Percentiles rank a stretch among this genome's conserved stretches.
Evolutionary conservation across 2,888 invertebrate species (phyloP).

Genomic region (Drosophila anceps): DNA sequence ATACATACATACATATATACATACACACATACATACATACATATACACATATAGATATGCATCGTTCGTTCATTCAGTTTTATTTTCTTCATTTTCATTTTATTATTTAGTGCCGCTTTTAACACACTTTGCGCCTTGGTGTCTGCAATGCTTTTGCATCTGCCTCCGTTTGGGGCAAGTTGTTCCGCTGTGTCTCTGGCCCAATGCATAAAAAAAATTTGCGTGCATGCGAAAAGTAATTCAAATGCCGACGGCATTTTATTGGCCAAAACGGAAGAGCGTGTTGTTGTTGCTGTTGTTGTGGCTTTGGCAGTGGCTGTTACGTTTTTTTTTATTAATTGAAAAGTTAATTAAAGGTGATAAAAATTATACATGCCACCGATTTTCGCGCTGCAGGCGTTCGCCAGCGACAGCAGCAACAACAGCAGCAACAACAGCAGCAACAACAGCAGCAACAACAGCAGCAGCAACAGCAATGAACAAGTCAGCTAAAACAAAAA

Average conservation of each 20-base stretch:
- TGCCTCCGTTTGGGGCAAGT: slow-evolving; percentile 9
- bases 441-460: slow-evolving; percentile 37
- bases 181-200: neutral
- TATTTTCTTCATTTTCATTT: slow-evolving; percentile 1
- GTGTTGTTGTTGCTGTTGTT: slow-evolving; percentile 14
- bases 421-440: slow-evolving; percentile 35
- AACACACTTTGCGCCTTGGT: slow-evolving; percentile 37
- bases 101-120: slow-evolving; percentile 4
- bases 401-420: slow-evolving; percentile 53
- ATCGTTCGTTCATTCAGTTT: neutral
- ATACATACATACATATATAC: no score
- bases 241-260: slow-evolving; percentile 71
- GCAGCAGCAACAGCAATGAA: slow-evolving; percentile 30
- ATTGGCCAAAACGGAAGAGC: slow-evolving; percentile 32
- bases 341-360: slow-evolving; percentile 84
- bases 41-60: neutral
- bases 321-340: slow-evolving; percentile 81
- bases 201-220: slow-evolving; percentile 6
- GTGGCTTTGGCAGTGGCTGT: slow-evolving; percentile 18
- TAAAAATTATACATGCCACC: slow-evolving; percentile 84
- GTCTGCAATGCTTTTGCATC: slow-evolving; percentile 30
- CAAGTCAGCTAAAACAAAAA: slow-evolving; percentile 24
- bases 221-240: slow-evolving; percentile 38
- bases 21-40: neutral
- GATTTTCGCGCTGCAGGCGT: slow-evolving; percentile 82